phyloP scores from a whole-genome alignment of 2,113 vertebrate species.

The Pelobates fuscus region DNA sequence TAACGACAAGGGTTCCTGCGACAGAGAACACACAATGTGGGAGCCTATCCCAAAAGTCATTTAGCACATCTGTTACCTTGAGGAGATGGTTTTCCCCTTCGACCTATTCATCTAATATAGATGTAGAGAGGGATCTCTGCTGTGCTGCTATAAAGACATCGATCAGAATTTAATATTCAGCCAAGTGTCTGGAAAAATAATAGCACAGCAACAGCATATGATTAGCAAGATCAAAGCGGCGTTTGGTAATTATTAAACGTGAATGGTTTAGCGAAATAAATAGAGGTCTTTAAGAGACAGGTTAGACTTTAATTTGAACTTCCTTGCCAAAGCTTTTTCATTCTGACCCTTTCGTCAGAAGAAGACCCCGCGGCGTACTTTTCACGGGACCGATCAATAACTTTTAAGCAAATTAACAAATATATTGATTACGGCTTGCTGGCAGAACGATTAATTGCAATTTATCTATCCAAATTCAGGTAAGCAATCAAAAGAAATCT shows the following conservation, averaged over 20 bases:
- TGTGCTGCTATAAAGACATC: background rate
- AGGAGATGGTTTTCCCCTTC: conserved; percentile 1
- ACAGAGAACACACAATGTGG: conserved; percentile 21
- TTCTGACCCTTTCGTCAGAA: background rate
- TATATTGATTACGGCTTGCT: conserved; percentile 21
- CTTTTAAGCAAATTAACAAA: conserved; percentile 40
- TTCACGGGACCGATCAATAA: conserved; percentile 19
- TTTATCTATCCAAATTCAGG: conserved; percentile 28
- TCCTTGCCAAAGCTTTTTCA: background rate
- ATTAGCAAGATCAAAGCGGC: too few relatives aligned
- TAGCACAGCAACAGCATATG: too few relatives aligned
- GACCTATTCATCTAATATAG: background rate
- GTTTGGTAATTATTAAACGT: too few relatives aligned
- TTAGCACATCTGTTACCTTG: background rate
- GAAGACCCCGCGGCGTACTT: conserved; percentile 4
- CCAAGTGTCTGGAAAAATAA: background rate
- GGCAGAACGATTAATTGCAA: conserved; percentile 26
- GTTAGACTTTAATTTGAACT: background rate
- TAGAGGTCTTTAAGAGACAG: too few relatives aligned
- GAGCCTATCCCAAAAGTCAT: background rate
- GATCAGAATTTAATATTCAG: conserved; percentile 15
- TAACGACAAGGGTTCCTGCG: conserved; percentile 37
- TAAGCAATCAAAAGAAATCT: conserved; percentile 23
- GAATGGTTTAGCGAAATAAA: background rate
- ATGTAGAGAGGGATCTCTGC: background rate